phyloP scores from a whole-genome alignment of 2,888 invertebrate species.

The Tenthredo mesomela region DNA sequence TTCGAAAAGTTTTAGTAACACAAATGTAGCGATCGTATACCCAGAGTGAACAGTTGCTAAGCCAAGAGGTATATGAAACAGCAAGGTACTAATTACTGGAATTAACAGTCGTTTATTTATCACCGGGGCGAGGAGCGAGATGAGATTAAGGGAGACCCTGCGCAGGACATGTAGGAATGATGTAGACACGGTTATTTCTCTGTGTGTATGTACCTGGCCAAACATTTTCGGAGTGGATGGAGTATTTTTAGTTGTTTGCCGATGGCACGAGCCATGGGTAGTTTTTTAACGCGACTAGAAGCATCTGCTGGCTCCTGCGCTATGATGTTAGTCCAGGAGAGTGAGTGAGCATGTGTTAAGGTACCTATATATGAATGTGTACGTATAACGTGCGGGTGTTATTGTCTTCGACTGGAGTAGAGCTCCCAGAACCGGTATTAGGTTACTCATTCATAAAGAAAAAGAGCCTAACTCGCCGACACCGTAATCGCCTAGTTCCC shows the following conservation, averaged over 20 bases:
- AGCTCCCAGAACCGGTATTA: conserved; percentile 62
- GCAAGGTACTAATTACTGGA: conserved; percentile 65
- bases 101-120: conserved; percentile 64
- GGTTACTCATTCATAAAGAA: conserved; percentile 64
- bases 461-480: conserved; percentile 46
- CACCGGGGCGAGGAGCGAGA: conserved; percentile 54
- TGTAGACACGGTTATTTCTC: conserved; percentile 25
- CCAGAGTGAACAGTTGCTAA: conserved; percentile 18
- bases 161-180: conserved; percentile 47
- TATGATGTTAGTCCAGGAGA: neutral
- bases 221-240: conserved; percentile 39
- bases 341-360: conserved; percentile 27
- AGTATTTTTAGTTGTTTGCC: conserved; percentile 73
- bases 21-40: no score
- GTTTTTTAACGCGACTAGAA: conserved; percentile 33
- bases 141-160: conserved; percentile 59
- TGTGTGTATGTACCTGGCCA: neutral
- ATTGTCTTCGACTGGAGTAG: conserved; percentile 62
- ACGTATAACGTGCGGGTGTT: conserved; percentile 56
- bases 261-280: conserved; percentile 64
- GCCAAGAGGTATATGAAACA: neutral
- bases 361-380: neutral
- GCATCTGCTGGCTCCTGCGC: conserved; percentile 34
- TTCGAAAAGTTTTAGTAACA: neutral
- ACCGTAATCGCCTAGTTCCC: conserved; percentile 42